phyloP scores from a whole-genome alignment of 1,140 invertebrate genomes.

The Cyclina sinensis region DNA sequence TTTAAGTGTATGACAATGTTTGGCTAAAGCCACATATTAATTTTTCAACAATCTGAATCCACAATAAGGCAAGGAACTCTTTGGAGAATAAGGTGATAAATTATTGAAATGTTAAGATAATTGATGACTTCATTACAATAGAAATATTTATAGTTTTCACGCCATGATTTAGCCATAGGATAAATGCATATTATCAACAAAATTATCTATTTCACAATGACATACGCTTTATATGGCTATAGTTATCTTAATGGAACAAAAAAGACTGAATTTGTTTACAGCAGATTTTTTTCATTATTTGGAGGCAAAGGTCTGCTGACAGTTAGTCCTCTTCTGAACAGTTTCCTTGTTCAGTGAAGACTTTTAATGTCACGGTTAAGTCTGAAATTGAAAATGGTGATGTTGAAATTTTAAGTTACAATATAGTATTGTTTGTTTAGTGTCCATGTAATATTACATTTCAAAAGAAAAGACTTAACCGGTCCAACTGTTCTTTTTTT shows the following conservation, averaged over 20 bases:
- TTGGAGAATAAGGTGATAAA: slow-evolving; percentile 20
- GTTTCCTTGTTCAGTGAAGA: too few relatives aligned
- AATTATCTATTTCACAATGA: slow-evolving; percentile 2
- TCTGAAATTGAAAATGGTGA: too few relatives aligned
- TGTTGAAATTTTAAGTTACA: too few relatives aligned
- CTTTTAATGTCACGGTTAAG: too few relatives aligned
- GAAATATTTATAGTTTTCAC: slow-evolving; percentile 25
- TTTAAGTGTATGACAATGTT: not conserved
- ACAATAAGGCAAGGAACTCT: not conserved
- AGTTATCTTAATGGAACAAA: not conserved
- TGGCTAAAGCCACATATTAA: slow-evolving; percentile 1
- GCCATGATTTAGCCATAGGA: slow-evolving; percentile 1
- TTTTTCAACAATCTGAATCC: not conserved
- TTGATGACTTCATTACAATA: slow-evolving; percentile 30
- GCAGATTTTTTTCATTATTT: not conserved
- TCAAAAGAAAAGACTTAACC: too few relatives aligned
- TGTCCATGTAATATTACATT: too few relatives aligned
- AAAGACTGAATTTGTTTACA: not conserved
- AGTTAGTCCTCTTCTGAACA: too few relatives aligned
- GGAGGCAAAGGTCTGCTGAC: too few relatives aligned
- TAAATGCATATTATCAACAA: slow-evolving; percentile 10
- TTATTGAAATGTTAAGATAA: slow-evolving; percentile 21
- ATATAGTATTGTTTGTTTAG: too few relatives aligned
- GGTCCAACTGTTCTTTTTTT: too few relatives aligned
- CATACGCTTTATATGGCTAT: not conserved